Evolutionary conservation across 2,113 vertebrate genomes (phyloP), one percentile per base, ranked within the genome.

Genomic region (Chloroceryle aenea): DNA sequence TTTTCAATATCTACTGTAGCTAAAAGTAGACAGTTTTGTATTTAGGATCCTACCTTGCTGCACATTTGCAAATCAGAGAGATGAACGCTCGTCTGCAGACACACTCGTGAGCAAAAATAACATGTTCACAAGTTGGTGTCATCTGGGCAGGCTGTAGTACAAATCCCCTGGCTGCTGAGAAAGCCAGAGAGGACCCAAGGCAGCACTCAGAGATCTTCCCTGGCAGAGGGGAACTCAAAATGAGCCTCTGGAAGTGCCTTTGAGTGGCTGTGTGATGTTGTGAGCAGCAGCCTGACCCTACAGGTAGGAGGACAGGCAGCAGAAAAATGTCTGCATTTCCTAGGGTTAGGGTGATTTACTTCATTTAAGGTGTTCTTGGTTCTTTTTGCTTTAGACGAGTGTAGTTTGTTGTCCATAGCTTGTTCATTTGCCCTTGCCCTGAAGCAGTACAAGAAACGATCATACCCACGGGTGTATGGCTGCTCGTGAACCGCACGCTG

Each of bases 11-110:
- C 22, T 18, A 29, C 36, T 66, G 26, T 55, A 80, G 67, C 84
- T 96, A 74, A 94, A 94, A 95, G 87, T 79, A 61, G 3, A 9
- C 43, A 50, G 58, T n/a, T 96, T 91, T 87, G 23, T 89, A 69
- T 79, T 89, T 89, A 67, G 38, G 61, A 75, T 14, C 19, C 58
- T 75, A 55, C 4, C 3, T 58, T 73, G 62, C 55, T 79, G 45
- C 58, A 83, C 32, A 47, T 75, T 85, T 43, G 40, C 36, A 83
- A 62, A 73, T 90, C 48, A 66, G 43, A 77, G 50, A 88, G 61
- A 56, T 77, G 50, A 90, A n/a, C 64, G 26, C 14, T 80, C 0
- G 0, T 89, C 52, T 86, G 34, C 40, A 80, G 36, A 85, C 48
- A 76, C 6, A 32, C 26, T 89, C 26, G 36, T 47, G 43, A 74